Percentiles rank a stretch among this genome's conserved stretches.
Evolutionary conservation across 2,113 vertebrate genomes (phyloP).

Genomic region (Caranx ignobilis): DNA sequence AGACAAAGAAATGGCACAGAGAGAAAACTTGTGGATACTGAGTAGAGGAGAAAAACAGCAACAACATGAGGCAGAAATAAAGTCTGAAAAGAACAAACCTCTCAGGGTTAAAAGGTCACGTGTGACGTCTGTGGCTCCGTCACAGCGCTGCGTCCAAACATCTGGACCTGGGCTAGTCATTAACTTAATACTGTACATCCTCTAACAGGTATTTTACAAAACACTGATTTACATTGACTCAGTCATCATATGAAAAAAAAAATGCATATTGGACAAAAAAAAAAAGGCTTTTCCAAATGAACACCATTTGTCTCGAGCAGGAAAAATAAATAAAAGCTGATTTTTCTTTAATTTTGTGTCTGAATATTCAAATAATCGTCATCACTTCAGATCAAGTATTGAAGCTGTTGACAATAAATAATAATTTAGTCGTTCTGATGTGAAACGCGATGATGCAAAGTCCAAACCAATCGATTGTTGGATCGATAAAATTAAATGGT

Average conservation of each 20-base stretch:
- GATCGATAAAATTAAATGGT: background rate
- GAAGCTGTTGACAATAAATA: background rate
- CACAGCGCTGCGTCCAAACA: background rate
- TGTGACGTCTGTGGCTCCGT: too few relatives aligned
- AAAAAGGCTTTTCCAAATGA: constrained; percentile 1
- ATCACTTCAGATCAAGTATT: background rate
- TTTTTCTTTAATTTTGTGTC: background rate
- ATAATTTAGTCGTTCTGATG: background rate
- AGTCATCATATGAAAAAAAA: constrained; percentile 11
- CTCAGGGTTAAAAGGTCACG: background rate
- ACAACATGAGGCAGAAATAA: background rate
- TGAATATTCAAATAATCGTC: background rate
- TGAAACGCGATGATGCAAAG: background rate
- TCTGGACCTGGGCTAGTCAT: background rate
- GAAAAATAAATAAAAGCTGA: background rate
- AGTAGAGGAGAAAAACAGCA: rapidly evolving
- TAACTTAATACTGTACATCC: constrained; percentile 34
- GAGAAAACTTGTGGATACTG: background rate
- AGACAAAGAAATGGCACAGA: background rate
- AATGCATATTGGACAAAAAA: constrained; percentile 1
- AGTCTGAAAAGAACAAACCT: background rate
- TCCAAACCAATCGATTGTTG: background rate
- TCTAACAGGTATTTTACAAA: constrained; percentile 26
- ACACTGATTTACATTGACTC: constrained; percentile 34
- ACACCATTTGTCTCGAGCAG: background rate